These are phyloP conservation scores for Xestoiulus laeticollis DNA, from an alignment of 2,888 invertebrate genomes.

Conservation along the genomic window DNA sequence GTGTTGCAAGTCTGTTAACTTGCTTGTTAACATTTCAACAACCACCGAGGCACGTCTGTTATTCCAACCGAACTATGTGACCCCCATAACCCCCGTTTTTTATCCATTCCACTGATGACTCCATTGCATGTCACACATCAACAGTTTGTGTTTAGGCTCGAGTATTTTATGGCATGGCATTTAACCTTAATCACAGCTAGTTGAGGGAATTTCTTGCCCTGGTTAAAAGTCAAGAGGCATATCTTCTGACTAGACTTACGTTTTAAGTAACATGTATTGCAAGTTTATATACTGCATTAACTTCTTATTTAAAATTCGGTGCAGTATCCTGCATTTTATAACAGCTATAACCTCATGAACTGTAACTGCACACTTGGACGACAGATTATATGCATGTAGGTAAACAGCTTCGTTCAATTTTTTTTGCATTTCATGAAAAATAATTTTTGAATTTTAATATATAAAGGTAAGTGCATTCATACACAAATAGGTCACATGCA, in stretches of 20 bases:
- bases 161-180: constrained; percentile 23
- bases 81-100: background rate
- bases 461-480: too few species aligned
- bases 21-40: constrained; percentile 10
- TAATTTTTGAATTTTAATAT: background rate
- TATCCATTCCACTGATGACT: background rate
- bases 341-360: background rate
- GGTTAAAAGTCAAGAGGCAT: constrained; percentile 21
- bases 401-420: background rate
- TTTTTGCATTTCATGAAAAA: background rate
- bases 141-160: background rate
- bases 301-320: background rate
- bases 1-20: constrained; percentile 6
- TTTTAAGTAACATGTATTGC: background rate
- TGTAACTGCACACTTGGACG: background rate
- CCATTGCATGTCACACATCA: background rate
- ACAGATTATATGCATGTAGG: background rate
- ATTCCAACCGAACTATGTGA: constrained; percentile 15
- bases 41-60: background rate
- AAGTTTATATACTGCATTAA: too few species aligned
- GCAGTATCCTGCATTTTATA: background rate
- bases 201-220: background rate
- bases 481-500: too few species aligned
- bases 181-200: constrained; percentile 9
- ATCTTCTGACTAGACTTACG: background rate